Evolutionary conservation across 2,888 invertebrate genomes (phyloP).

Genomic region (Ditula angustiorana): DNA sequence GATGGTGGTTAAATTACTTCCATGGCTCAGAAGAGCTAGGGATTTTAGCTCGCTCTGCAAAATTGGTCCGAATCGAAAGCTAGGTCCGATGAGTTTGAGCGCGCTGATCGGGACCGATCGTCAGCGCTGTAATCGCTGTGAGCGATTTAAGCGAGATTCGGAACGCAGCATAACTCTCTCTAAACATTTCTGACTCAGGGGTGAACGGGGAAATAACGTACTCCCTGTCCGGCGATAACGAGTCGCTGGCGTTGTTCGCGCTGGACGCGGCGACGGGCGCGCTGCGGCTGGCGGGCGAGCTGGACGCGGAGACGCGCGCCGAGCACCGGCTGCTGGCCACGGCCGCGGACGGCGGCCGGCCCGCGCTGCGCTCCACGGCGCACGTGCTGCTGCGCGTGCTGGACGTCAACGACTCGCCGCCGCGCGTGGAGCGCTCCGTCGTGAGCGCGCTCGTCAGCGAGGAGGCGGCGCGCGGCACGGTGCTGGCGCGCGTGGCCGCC

Average conservation of each 20-base stretch:
- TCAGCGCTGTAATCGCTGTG: no score
- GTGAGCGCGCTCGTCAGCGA: constrained; percentile 92
- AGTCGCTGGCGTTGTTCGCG: constrained; percentile 86
- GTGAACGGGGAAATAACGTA: constrained; percentile 89
- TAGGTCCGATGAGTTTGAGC: no score
- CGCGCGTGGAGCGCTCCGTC: constrained; percentile 92
- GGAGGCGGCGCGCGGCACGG: constrained; percentile 93
- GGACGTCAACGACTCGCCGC: constrained; percentile 97
- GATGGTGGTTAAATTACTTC: no score
- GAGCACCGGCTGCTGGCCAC: constrained; percentile 92
- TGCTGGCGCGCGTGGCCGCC: constrained; percentile 94
- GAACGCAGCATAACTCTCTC: no score
- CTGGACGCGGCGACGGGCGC: constrained; percentile 91
- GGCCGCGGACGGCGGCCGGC: constrained; percentile 94
- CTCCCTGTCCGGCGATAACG: constrained; percentile 87
- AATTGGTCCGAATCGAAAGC: no score
- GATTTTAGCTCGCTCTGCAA: no score
- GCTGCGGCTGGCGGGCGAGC: constrained; percentile 90
- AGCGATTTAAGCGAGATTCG: no score
- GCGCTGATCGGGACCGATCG: no score
- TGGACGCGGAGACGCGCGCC: constrained; percentile 92
- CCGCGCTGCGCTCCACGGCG: constrained; percentile 91
- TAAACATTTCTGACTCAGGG: constrained; percentile 62
- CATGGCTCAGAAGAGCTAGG: no score
- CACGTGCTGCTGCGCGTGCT: constrained; percentile 87